These are phyloP conservation scores for Cryptocheilus praepositus DNA, from an alignment of 2,888 invertebrate genomes.

Conservation along the genomic window DNA sequence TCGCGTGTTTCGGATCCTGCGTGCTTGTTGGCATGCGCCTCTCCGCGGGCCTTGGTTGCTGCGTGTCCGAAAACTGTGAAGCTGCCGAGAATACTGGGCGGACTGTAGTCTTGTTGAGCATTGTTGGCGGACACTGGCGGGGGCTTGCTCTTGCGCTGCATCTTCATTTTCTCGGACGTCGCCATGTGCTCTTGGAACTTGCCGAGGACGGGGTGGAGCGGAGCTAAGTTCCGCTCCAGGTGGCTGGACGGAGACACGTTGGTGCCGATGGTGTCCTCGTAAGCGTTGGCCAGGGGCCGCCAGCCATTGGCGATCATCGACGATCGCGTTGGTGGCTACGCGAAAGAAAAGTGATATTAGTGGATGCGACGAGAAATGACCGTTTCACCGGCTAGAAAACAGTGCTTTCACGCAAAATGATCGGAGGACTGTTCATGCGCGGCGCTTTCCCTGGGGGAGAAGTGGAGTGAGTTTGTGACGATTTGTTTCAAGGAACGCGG, in stretches of 20 bases:
- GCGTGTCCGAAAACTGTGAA: slow-evolving; percentile 80
- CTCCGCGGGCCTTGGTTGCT: slow-evolving; percentile 77
- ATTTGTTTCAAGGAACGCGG: too few species aligned
- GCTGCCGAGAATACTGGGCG: slow-evolving; percentile 75
- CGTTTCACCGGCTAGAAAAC: too few species aligned
- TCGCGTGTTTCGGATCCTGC: slow-evolving; percentile 63
- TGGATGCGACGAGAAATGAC: not conserved
- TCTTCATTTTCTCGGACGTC: slow-evolving; percentile 60
- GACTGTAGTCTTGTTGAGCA: slow-evolving; percentile 58
- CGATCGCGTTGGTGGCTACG: slow-evolving; percentile 60
- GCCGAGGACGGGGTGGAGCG: slow-evolving; percentile 63
- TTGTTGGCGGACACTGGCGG: slow-evolving; percentile 41
- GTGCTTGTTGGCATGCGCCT: slow-evolving; percentile 57
- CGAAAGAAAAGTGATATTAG: not conserved
- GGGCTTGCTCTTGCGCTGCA: slow-evolving; percentile 56
- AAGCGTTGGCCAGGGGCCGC: slow-evolving; percentile 67
- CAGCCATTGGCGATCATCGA: slow-evolving; percentile 70
- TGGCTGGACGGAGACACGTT: slow-evolving; percentile 59
- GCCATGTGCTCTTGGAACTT: slow-evolving; percentile 70
- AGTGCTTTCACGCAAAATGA: not conserved
- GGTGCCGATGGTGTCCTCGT: slow-evolving; percentile 63
- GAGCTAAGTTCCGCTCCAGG: slow-evolving; percentile 55
- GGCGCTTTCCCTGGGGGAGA: too few species aligned
- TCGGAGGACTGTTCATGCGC: not conserved
- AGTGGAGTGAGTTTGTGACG: too few species aligned